Evolutionary conservation across 2,113 vertebrate genomes (phyloP).

Genomic region (Hassar affinis): DNA sequence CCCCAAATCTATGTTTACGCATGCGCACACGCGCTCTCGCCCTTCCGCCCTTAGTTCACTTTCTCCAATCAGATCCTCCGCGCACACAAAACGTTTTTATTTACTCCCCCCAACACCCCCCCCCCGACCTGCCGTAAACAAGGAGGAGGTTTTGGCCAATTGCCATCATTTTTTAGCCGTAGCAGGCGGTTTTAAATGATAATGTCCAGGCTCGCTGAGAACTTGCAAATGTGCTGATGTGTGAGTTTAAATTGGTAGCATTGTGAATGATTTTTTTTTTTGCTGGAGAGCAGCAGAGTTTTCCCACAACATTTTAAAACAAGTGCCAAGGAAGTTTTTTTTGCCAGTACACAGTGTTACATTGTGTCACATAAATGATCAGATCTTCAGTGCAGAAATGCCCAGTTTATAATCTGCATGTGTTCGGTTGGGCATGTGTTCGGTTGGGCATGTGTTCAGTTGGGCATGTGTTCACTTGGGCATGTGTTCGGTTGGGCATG

Average conservation of each 20-base stretch:
- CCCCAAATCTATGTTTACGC: constrained; percentile 76
- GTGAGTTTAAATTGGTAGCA: constrained; percentile 32
- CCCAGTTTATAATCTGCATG: neutral
- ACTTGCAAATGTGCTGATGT: constrained; percentile 42
- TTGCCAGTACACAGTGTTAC: neutral
- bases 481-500: neutral
- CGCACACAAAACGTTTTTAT: constrained; percentile 73
- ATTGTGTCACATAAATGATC: neutral
- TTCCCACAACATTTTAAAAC: constrained; percentile 22
- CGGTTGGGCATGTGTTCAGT: neutral
- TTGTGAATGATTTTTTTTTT: constrained; percentile 12
- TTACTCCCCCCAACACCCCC: constrained; percentile 59
- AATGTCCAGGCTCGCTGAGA: constrained; percentile 24
- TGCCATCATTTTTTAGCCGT: constrained; percentile 64
- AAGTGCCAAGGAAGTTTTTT: neutral
- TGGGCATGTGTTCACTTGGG: neutral
- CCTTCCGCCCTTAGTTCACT: constrained; percentile 66
- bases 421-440: neutral
- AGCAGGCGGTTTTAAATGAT: constrained; percentile 45
- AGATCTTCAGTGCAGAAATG: neutral
- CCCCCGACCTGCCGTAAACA: constrained; percentile 29
- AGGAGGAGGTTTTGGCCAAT: constrained; percentile 57
- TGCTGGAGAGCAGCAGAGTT: constrained; percentile 17
- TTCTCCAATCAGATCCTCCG: constrained; percentile 70
- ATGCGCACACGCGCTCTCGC: constrained; percentile 58